phyloP scores from a whole-genome alignment of 2,888 invertebrate species.

The Onchidella celtica region DNA sequence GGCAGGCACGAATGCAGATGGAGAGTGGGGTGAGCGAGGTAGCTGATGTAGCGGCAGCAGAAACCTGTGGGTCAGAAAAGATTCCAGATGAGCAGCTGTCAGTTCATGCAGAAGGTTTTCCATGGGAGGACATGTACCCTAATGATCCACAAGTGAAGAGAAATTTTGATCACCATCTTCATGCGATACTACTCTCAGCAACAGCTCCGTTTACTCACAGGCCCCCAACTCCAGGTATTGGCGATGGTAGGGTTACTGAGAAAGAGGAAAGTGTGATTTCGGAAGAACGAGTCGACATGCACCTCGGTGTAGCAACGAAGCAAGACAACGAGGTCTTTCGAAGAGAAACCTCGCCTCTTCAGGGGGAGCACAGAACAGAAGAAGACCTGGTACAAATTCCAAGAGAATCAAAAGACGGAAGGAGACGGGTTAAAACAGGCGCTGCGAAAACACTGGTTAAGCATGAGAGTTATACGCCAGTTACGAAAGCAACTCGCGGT shows the following conservation, averaged over 20 bases:
- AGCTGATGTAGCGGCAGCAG: too few relatives aligned
- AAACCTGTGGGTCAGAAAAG: too few relatives aligned
- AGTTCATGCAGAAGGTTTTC: background rate
- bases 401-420: constrained; percentile 8
- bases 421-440: background rate
- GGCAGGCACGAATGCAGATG: too few relatives aligned
- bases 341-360: too few relatives aligned
- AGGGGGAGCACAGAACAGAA: background rate
- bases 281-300: background rate
- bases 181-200: background rate
- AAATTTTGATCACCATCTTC: background rate
- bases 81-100: too few relatives aligned
- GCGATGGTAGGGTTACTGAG: background rate
- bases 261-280: background rate
- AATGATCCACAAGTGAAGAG: background rate
- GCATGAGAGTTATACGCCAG: too few relatives aligned
- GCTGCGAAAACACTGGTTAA: too few relatives aligned
- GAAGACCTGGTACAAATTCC: background rate
- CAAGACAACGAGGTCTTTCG: background rate
- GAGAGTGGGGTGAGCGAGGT: too few relatives aligned
- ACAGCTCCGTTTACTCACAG: background rate
- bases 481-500: background rate
- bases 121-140: background rate
- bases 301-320: background rate
- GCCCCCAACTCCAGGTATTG: background rate